phyloP scores from a whole-genome alignment of 2,888 invertebrate genomes.

The Drosophila antonietae region DNA sequence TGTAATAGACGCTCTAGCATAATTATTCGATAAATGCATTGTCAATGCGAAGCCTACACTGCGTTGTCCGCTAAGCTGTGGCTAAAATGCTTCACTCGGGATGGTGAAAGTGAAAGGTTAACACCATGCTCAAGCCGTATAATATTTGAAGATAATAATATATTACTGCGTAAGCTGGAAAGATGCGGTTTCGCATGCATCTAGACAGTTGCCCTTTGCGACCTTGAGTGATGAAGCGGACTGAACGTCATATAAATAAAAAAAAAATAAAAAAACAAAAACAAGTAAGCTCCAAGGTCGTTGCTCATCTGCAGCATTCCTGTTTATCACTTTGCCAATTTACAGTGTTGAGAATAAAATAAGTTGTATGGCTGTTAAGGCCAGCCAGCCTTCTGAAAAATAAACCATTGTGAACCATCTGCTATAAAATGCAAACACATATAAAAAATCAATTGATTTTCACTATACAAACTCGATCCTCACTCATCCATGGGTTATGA shows the following conservation, averaged over 20 bases:
- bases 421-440: neutral
- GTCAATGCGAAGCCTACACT: constrained; percentile 28
- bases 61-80: neutral
- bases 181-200: constrained; percentile 12
- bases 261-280: constrained; percentile 18
- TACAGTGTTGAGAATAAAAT: constrained; percentile 40
- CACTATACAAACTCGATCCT: neutral
- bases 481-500: neutral
- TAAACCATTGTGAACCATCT: neutral
- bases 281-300: constrained; percentile 44
- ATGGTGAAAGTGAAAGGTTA: constrained; percentile 70
- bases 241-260: constrained; percentile 11
- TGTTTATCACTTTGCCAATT: constrained; percentile 49
- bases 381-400: constrained; percentile 5
- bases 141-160: constrained; percentile 33
- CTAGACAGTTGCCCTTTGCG: constrained; percentile 39
- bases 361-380: constrained; percentile 18
- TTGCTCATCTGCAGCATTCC: constrained; percentile 60
- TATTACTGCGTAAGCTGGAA: constrained; percentile 10
- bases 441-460: constrained; percentile 6
- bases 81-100: constrained; percentile 5
- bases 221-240: constrained; percentile 37
- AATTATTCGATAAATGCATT: constrained; percentile 45
- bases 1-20: constrained; percentile 36
- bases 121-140: constrained; percentile 23